Base-by-base conservation (phyloP, 2,797 vertebrate species). In the Iguana delicatissima region DNA sequence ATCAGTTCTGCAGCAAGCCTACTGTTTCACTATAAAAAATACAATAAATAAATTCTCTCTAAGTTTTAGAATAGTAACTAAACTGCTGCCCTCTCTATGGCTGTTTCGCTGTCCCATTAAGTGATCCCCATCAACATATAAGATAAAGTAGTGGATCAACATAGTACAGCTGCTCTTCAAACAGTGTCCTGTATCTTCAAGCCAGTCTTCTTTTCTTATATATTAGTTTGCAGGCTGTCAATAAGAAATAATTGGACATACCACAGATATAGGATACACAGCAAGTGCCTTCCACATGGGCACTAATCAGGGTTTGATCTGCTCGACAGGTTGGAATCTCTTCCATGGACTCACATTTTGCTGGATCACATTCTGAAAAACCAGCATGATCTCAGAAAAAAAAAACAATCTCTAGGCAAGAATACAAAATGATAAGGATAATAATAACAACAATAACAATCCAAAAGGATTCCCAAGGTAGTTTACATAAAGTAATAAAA, bases 181-280 rank as follows among this genome's bases (percentile, higher is more conserved):
- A 1, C 82, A 84, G 24, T 42, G 16, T 18, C 9, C 64, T 38
- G n/a, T 85, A 74, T 1, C 57, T 18, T 76, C 14, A 9, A 88
- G 69, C 32, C 0, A 80, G 22, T 59, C 35, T 80, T 8, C 14
- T 38, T 0, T 79, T 32, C 3, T 83, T 26, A 29, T 26, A 1
- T 50, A 88, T 85, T 89, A 85, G 2, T 57, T 86, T 5, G 26
- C 46, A 8, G 9, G 18, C 14, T 82, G 3, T 35, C 24, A 76
- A 22, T 86, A 89, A 86, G 6, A 42, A 93, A 18, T 9, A 91
- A 69, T 38, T 32, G 80, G 88, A 93, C 95, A 96, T 95, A 99
- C 99, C 98, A 93, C 99, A 99, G 93, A 99, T 98, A 93, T 98
- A 97, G n/a, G 98, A 98, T 82, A 98, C 94, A 57, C 99, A 99